phyloP scores from a whole-genome alignment of 2,888 invertebrate species.

The Subacronicta megacephala region DNA sequence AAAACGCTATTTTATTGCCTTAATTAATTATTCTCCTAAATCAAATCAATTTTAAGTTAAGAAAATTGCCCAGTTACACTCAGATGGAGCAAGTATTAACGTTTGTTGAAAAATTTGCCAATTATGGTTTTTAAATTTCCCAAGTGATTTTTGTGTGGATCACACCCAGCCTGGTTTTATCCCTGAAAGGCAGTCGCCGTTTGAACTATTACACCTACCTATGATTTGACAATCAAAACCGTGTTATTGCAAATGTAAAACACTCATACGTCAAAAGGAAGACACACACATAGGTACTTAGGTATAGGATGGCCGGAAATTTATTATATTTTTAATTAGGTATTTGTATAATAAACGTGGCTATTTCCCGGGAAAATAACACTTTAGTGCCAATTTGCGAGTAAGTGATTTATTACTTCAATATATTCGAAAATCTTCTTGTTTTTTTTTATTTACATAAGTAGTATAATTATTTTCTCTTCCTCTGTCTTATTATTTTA shows the following conservation, averaged over 20 bases:
- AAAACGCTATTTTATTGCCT: too few relatives aligned
- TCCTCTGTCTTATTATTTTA: neutral
- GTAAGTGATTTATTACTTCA: slow-evolving; percentile 13
- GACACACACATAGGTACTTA: neutral
- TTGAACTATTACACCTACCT: too few relatives aligned
- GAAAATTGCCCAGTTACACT: too few relatives aligned
- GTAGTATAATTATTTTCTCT: slow-evolving; percentile 8
- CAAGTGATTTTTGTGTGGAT: too few relatives aligned
- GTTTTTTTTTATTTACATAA: too few relatives aligned
- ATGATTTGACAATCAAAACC: neutral
- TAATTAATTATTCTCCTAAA: too few relatives aligned
- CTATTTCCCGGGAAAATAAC: slow-evolving; percentile 9
- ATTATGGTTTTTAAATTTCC: too few relatives aligned
- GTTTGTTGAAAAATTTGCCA: too few relatives aligned
- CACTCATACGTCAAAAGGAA: neutral
- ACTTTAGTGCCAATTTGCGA: slow-evolving; percentile 15
- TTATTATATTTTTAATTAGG: neutral
- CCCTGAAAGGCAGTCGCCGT: too few relatives aligned
- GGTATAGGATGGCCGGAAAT: neutral
- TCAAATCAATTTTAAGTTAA: too few relatives aligned
- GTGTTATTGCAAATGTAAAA: neutral
- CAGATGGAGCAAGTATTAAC: too few relatives aligned
- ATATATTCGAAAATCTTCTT: slow-evolving; percentile 8
- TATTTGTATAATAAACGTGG: neutral
- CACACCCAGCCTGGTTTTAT: too few relatives aligned